Conservation (phyloP, 2,797 vertebrate species). For the Anguilla anguilla region DNA sequence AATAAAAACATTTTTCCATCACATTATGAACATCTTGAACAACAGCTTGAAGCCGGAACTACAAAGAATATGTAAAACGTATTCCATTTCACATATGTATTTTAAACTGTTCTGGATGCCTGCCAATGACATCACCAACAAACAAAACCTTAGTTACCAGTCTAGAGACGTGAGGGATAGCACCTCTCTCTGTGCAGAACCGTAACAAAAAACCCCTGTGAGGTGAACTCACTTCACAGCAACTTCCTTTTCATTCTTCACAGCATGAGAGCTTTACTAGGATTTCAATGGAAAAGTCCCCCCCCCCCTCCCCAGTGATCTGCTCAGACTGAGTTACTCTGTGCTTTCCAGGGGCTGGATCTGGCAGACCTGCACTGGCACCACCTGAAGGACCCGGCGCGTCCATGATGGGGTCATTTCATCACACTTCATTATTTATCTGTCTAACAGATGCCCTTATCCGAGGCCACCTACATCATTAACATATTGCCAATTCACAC, state of each 20-base stretch:
- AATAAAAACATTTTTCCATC: not conserved
- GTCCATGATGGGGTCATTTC: not conserved
- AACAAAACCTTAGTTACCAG: not conserved
- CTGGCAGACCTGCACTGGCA: not conserved
- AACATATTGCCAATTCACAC: not conserved
- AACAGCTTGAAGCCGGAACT: not conserved
- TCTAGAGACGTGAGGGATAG: not conserved
- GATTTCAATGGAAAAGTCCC: not conserved
- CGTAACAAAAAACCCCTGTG: not conserved
- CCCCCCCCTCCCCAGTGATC: not conserved
- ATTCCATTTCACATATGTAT: not conserved
- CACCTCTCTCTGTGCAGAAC: not conserved
- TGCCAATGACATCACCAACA: not conserved
- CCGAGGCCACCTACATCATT: not conserved
- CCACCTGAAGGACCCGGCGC: not conserved
- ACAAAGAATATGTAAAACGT: not conserved
- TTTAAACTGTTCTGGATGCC: not conserved
- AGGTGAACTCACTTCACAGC: not conserved
- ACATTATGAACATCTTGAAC: not conserved
- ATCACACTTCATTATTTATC: not conserved
- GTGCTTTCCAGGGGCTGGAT: not conserved
- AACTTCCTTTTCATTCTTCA: not conserved
- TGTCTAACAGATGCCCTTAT: not conserved
- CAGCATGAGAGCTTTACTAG: not conserved
- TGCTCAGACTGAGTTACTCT: not conserved